phyloP scores from a whole-genome alignment of 1,140 invertebrate genomes.

The Metopolophium dirhodum region DNA sequence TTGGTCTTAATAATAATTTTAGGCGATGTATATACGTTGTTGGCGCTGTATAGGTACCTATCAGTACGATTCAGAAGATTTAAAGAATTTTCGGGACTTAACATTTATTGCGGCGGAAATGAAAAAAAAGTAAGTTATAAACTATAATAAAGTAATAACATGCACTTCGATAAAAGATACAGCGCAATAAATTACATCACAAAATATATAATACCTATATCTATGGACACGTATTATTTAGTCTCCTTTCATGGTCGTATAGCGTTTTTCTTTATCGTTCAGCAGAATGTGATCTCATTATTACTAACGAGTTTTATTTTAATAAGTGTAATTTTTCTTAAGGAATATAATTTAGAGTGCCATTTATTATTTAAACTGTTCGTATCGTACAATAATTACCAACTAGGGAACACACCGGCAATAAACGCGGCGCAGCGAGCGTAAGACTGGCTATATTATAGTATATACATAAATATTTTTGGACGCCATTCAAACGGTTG shows the following conservation, averaged over 20 bases:
- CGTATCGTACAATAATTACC: constrained; percentile 2
- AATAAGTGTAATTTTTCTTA: not conserved
- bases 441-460: not conserved
- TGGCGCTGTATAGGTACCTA: not conserved
- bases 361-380: not conserved
- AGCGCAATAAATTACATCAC: not conserved
- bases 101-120: not conserved
- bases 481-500: not conserved
- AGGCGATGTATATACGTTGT: not conserved
- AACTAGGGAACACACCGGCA: not conserved
- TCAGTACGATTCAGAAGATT: not conserved
- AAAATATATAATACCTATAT: not conserved
- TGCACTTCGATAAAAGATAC: not conserved
- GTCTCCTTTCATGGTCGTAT: not conserved
- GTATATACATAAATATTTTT: not conserved
- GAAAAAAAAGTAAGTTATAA: not conserved
- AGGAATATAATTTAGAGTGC: not conserved
- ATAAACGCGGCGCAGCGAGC: not conserved
- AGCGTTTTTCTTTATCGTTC: not conserved
- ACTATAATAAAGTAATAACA: not conserved
- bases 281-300: not conserved
- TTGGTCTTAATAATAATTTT: not conserved
- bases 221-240: not conserved
- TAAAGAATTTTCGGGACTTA: not conserved
- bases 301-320: not conserved